Evolutionary conservation across 2,888 invertebrate genomes (phyloP).

Genomic region (Chelonus formosanus): DNA sequence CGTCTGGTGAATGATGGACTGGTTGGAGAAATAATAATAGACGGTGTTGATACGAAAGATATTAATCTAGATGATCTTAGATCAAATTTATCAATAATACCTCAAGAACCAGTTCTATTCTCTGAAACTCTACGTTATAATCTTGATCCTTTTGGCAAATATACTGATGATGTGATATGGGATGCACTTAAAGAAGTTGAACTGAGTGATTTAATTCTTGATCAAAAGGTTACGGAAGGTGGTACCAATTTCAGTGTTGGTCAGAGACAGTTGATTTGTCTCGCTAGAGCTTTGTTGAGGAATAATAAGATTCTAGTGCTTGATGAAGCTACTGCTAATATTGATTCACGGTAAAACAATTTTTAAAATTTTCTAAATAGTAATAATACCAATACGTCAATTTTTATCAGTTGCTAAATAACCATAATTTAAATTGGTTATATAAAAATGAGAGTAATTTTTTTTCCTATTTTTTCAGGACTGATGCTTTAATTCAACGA

Average conservation of each 20-base stretch:
- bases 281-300: slow-evolving; percentile 74
- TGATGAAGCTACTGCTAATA: slow-evolving; percentile 78
- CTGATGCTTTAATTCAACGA: neutral
- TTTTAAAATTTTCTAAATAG: no score
- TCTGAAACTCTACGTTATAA: slow-evolving; percentile 76
- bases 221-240: slow-evolving; percentile 68
- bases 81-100: slow-evolving; percentile 82
- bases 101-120: slow-evolving; percentile 75
- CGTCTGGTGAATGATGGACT: slow-evolving; percentile 77
- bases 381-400: no score
- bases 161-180: slow-evolving; percentile 74
- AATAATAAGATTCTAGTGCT: slow-evolving; percentile 73
- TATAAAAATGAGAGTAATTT: no score
- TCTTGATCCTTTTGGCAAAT: slow-evolving; percentile 75
- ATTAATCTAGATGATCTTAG: slow-evolving; percentile 80
- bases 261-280: slow-evolving; percentile 74
- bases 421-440: no score
- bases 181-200: slow-evolving; percentile 71
- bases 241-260: slow-evolving; percentile 75
- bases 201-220: slow-evolving; percentile 67
- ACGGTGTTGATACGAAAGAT: slow-evolving; percentile 75
- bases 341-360: slow-evolving; percentile 69
- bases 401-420: no score
- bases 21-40: slow-evolving; percentile 83
- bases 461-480: no score